Evolutionary conservation across 2,888 invertebrate species (phyloP), one percentile per base, ranked within the genome.

Genomic region (Sinohyriopsis cumingii): DNA sequence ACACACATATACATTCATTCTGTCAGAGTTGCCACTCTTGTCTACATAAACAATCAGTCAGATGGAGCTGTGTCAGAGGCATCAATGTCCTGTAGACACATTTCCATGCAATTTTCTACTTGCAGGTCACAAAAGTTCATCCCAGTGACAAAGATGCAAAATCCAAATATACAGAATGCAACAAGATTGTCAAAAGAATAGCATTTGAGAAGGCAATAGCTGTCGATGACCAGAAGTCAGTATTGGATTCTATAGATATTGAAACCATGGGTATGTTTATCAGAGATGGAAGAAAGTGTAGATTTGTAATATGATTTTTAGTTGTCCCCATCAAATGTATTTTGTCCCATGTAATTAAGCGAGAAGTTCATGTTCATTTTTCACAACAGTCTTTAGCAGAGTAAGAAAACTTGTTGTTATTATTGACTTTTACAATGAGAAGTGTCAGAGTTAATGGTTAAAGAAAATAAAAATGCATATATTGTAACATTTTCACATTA

Each of bases 171-270:
- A 94, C 93, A 65, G 98, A 99, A 91, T 99, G 99, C 91, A 95
- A 94, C 89, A 99, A 99, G 92, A 96, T 99, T 86, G 95, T 98
- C 15, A 96, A 95, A 90, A 95, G 95, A 91, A 93, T 96, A 82
- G 97, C 98, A 15, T 99, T 99, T 91, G 96, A 98, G 90, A 96
- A 95, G 89, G 99, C 99, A 19, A 99, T 99, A 86, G 94, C 98
- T 2, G 95, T 96, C 1, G 97, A 99, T 84, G 95, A 96, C 82
- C 94, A 95, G 59, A 86, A 84, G 59, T 84, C 83, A 71, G 93
- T 98, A 81, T 94, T 96, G 0, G 97, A 98, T 87, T 93, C 94
- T 78, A 95, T 96, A 83, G 94, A 98, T 91, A 91, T 98, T 84
- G 97, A 98, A 85, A 93, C 94, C 80, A 97, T 98, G 94, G 93